These are phyloP conservation scores for Argentina silus DNA, from an alignment of 2,797 vertebrate species.

Conservation along the genomic window DNA sequence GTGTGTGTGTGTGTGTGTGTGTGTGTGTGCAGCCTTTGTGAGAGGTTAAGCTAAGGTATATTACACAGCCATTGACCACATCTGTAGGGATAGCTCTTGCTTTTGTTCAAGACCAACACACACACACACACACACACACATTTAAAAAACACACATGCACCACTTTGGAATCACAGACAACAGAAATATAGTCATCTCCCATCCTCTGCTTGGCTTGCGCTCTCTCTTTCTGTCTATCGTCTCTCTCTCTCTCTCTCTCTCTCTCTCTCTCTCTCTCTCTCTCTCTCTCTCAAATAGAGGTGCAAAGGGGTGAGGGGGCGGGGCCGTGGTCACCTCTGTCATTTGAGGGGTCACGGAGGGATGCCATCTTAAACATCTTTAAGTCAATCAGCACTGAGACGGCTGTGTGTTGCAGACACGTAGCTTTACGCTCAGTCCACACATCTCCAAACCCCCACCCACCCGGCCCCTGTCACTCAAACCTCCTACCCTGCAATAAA, in stretches of 20 bases:
- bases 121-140: conserved; percentile 21
- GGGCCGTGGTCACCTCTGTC: not conserved
- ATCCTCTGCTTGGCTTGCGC: not conserved
- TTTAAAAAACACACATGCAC: not conserved
- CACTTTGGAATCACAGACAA: conserved; percentile 3
- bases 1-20: conserved; percentile 4
- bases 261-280: not conserved
- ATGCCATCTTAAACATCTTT: too few relatives aligned
- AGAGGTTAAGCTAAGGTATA: not conserved
- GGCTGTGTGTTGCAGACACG: not conserved
- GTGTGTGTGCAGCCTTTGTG: not conserved
- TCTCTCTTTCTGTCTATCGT: not conserved
- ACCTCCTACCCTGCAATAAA: conserved; percentile 33
- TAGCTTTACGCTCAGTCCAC: not conserved
- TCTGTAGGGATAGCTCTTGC: not conserved
- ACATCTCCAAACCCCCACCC: conserved; percentile 35
- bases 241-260: not conserved
- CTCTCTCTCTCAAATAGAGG: not conserved
- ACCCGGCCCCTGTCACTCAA: conserved; percentile 46
- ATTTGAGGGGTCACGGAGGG: not conserved
- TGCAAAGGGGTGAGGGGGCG: not conserved
- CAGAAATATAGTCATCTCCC: not conserved
- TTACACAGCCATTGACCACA: not conserved
- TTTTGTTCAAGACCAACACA: not conserved
- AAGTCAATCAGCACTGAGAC: not conserved